phyloP scores from a whole-genome alignment of 2,797 vertebrate genomes.

The Manis javanica region DNA sequence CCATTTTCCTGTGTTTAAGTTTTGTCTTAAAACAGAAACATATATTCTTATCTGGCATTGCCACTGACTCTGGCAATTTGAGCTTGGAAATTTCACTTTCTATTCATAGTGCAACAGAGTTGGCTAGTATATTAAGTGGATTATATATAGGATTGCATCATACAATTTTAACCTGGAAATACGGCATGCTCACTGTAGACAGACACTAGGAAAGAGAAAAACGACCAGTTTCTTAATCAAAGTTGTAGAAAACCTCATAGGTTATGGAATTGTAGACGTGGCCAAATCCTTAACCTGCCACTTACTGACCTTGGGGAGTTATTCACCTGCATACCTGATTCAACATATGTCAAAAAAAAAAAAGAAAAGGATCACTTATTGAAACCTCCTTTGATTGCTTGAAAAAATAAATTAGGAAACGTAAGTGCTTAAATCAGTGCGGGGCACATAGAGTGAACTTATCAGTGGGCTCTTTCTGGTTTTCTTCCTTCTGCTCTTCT shows the following conservation, averaged over 20 bases:
- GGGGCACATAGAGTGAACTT: neutral
- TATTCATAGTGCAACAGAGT: neutral
- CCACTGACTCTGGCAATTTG: neutral
- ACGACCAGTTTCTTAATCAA: neutral
- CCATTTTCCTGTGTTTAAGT: neutral
- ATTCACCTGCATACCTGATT: neutral
- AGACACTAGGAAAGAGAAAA: neutral
- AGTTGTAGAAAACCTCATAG: neutral
- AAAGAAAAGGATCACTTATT: neutral
- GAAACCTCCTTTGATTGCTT: neutral
- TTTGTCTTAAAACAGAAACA: conserved; percentile 5
- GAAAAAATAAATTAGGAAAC: neutral
- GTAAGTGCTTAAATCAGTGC: neutral
- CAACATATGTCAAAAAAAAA: neutral
- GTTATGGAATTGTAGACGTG: neutral
- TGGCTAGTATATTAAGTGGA: neutral
- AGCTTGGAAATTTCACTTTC: conserved; percentile 35
- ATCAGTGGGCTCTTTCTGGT: neutral
- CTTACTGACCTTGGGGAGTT: neutral
- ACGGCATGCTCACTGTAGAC: neutral
- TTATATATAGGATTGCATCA: neutral
- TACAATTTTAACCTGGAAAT: neutral
- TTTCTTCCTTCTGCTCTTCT: neutral
- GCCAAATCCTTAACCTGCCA: neutral
- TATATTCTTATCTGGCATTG: neutral